These are phyloP conservation scores for Corbicula japonica DNA, from an alignment of 2,888 invertebrate species.

Conservation along the genomic window DNA sequence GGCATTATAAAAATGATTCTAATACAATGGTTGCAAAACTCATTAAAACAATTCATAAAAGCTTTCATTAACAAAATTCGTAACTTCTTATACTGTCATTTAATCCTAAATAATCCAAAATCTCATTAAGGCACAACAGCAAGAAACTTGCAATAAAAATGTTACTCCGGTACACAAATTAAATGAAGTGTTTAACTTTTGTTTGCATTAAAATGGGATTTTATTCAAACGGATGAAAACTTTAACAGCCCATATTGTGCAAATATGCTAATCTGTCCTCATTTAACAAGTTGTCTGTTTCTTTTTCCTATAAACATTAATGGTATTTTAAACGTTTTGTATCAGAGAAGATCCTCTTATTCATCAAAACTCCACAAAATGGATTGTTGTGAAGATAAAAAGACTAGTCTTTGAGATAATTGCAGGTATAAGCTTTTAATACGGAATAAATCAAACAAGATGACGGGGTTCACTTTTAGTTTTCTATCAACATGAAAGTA, in stretches of 20 bases:
- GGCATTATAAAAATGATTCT: no score
- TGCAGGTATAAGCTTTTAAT: neutral
- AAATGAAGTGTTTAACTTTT: slow-evolving; percentile 3
- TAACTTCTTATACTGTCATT: no score
- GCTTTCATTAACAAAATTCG: no score
- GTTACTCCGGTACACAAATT: no score
- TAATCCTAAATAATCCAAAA: no score
- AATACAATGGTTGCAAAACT: no score
- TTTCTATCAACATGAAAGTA: no score
- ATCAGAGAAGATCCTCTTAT: neutral
- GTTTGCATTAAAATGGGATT: slow-evolving; percentile 4
- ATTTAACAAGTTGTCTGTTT: neutral
- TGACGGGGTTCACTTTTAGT: no score
- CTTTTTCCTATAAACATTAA: slow-evolving; percentile 2
- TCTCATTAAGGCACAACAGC: no score
- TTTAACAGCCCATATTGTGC: neutral
- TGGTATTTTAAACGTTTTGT: slow-evolving; percentile 10
- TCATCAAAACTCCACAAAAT: neutral
- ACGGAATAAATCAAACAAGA: slow-evolving; percentile 11
- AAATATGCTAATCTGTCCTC: slow-evolving; percentile 1
- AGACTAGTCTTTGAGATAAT: slow-evolving; percentile 9
- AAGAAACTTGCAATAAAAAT: no score
- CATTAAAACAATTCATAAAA: no score
- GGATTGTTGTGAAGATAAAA: slow-evolving; percentile 26
- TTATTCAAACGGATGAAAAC: neutral